Base-by-base conservation (phyloP, 2,113 vertebrate species). In the Rhea pennata region DNA sequence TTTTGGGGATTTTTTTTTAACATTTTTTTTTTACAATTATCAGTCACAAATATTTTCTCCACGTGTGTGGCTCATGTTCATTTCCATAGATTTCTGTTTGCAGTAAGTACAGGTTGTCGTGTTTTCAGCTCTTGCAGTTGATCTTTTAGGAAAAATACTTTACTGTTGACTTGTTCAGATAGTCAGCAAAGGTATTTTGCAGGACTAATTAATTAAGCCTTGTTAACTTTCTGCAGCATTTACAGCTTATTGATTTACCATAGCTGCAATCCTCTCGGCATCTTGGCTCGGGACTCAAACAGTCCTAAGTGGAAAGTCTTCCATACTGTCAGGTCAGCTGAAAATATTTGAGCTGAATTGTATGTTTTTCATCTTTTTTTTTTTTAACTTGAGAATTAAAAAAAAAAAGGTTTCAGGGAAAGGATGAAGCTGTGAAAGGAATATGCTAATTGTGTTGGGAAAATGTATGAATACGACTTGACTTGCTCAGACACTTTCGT, bases 121-220 rank as follows among this genome's bases (percentile, higher is more conserved):
- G 2, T 5, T 89, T 91, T 90, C 64, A 70, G 26, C 26, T 65
- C 62, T 82, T 61, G 7, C 19, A 54, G 29, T 44, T 91, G 62
- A 91, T 62, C 33, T 90, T 50, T 88, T 50, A 54, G 44, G 58
- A 95, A 90, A 88, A 90, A 85, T 85, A 76, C 76, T 92, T 95
- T 76, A 62, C 31, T 75, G 22, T 71, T 83, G 40, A 54, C 51
- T 91, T 92, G 10, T 26, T 70, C 71, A 62, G 44, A 9, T 62
- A 27, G 58, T 26, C n/a, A 46, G 44, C n/a, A 62, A 2, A 77
- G 59, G 6, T 74, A 66, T 72, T 29, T 84, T 76, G 62, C 0
- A 1, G 40, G 62, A 76, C 67, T 71, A 92, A 82, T 79, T 95
- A 87, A 92, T 87, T 85, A 87, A 86, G 15, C 33, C 71, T 79